Conservation (phyloP, 1,140 invertebrate genomes). For the Halictus rubicundus region DNA sequence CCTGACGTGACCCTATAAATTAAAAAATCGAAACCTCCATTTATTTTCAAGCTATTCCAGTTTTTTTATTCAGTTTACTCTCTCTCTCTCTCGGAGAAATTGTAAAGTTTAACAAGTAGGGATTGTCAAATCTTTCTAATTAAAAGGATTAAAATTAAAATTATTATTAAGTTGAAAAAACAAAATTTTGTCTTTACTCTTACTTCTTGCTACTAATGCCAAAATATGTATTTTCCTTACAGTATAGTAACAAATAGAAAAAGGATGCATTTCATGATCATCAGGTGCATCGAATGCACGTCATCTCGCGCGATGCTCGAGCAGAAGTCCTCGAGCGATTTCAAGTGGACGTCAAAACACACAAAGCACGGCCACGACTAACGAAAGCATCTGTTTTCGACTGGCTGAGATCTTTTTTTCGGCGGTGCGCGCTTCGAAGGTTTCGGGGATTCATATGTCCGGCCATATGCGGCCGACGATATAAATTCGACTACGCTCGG, state of each 20-base stretch:
- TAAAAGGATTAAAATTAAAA: too few relatives aligned
- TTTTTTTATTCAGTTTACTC: too few relatives aligned
- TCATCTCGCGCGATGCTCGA: neutral
- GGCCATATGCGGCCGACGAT: constrained; percentile 50
- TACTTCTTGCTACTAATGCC: too few relatives aligned
- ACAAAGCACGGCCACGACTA: constrained; percentile 38
- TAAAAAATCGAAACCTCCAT: too few relatives aligned
- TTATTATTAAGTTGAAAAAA: too few relatives aligned
- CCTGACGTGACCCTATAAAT: too few relatives aligned
- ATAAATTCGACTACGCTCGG: constrained; percentile 33
- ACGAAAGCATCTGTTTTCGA: constrained; percentile 49
- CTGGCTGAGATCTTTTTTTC: constrained; percentile 3
- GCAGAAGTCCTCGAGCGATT: constrained; percentile 7
- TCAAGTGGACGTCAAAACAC: constrained; percentile 53
- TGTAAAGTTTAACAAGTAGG: too few relatives aligned
- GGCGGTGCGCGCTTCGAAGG: neutral
- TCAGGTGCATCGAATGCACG: constrained; percentile 29
- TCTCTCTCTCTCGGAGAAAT: too few relatives aligned
- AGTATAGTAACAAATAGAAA: neutral
- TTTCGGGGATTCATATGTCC: constrained; percentile 34
- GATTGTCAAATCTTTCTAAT: too few relatives aligned
- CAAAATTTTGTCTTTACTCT: too few relatives aligned
- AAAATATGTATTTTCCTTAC: too few relatives aligned
- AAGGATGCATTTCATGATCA: neutral
- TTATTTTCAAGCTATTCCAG: too few relatives aligned